Percentiles rank a stretch among this genome's conserved stretches.
Evolutionary conservation across 2,113 vertebrate genomes (phyloP).

Genomic region (Gymnocephalus cernua): DNA sequence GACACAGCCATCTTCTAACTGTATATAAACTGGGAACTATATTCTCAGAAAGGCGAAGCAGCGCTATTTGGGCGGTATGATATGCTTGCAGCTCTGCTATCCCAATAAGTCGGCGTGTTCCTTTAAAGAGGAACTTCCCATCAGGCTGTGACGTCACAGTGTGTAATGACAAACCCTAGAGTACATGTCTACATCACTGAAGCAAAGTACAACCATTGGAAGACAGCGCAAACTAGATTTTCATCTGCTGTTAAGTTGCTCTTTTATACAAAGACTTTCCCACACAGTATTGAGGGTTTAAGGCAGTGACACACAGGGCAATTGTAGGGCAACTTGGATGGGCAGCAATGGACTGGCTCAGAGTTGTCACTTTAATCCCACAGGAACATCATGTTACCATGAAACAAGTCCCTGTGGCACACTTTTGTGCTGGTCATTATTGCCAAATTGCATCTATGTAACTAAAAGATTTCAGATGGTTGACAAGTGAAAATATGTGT

Average conservation of each 20-base stretch:
- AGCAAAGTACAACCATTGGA: not conserved
- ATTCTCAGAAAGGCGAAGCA: too few species aligned
- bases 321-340: conserved; percentile 26
- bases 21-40: too few species aligned
- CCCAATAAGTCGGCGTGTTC: too few species aligned
- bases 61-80: too few species aligned
- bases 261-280: not conserved
- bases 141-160: not conserved
- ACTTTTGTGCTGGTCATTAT: not conserved
- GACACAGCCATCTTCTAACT: too few species aligned
- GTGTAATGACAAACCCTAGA: not conserved
- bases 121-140: too few species aligned
- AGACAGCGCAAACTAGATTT: not conserved
- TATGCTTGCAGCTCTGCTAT: too few species aligned
- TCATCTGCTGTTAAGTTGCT: not conserved
- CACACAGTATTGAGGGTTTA: not conserved
- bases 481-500: not conserved
- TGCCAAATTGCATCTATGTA: not conserved
- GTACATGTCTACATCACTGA: not conserved
- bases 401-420: conserved; percentile 10
- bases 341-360: not conserved
- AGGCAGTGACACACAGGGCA: conserved; percentile 28
- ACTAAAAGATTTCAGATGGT: not conserved
- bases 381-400: conserved; percentile 15
- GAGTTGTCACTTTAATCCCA: conserved; percentile 11